A percentile compares a stretch with the other conserved stretches of the same genome.
Evolutionary conservation across 1,140 invertebrate species (phyloP).

Genomic region (Lerema accius): DNA sequence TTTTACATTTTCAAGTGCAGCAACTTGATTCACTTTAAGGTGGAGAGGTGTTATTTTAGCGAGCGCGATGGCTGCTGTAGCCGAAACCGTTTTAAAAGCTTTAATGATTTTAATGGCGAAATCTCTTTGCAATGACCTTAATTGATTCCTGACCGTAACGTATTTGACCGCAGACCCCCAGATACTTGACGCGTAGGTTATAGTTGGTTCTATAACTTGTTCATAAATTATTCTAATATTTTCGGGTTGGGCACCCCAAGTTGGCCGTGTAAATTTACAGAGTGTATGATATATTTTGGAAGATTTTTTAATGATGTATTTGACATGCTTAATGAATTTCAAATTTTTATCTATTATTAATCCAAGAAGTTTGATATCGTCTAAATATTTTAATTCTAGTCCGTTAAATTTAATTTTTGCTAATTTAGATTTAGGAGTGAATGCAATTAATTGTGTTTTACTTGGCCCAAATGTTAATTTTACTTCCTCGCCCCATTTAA

Average conservation of each 20-base stretch:
- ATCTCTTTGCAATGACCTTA: too few species aligned
- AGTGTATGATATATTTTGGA: background rate
- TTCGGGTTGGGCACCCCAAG: too few species aligned
- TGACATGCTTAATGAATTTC: too few species aligned
- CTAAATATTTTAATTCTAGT: background rate
- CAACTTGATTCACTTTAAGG: background rate
- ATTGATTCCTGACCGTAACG: background rate
- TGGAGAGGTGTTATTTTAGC: background rate
- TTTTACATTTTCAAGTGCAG: background rate
- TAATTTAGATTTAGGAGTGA: background rate
- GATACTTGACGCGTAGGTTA: background rate
- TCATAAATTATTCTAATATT: too few species aligned
- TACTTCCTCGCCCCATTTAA: background rate
- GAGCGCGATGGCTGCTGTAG: too few species aligned
- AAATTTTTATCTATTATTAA: too few species aligned
- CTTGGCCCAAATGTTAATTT: background rate
- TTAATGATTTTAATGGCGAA: too few species aligned
- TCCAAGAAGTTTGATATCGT: background rate
- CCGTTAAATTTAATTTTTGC: too few species aligned
- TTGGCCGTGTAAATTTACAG: background rate
- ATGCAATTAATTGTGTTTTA: too few species aligned
- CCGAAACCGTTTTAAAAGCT: too few species aligned
- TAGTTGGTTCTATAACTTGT: too few species aligned
- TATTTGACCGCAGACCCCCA: background rate
- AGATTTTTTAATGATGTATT: background rate